Evolutionary conservation across 1,140 invertebrate genomes (phyloP).

Genomic region (Holotrichia oblita): DNA sequence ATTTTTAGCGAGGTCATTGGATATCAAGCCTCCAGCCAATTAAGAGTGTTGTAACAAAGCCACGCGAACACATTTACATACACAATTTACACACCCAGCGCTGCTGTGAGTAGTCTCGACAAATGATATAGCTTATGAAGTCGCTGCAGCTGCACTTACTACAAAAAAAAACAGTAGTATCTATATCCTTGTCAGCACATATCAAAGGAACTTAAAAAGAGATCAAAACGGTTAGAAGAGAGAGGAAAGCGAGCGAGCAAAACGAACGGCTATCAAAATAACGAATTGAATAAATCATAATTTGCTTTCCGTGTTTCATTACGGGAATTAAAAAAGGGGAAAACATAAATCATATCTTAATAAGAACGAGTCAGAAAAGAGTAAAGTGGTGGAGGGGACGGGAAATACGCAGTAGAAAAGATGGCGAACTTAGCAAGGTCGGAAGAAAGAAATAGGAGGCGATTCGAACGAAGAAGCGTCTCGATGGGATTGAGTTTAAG

Average conservation of each 20-base stretch:
- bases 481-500: slow-evolving; percentile 48
- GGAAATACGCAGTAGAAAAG: not conserved
- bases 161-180: too few species aligned
- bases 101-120: too few species aligned
- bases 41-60: too few species aligned
- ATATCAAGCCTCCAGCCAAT: too few species aligned
- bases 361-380: slow-evolving; percentile 44
- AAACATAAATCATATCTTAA: slow-evolving; percentile 54
- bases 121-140: too few species aligned
- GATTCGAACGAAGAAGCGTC: not conserved
- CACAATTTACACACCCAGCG: too few species aligned
- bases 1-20: too few species aligned
- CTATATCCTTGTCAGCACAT: too few species aligned
- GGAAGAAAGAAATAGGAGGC: not conserved
- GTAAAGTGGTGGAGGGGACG: not conserved
- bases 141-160: too few species aligned
- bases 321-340: slow-evolving; percentile 49
- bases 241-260: not conserved
- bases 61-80: too few species aligned
- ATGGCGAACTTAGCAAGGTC: not conserved
- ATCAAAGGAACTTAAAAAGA: too few species aligned
- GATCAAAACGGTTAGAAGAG: not conserved
- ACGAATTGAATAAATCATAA: slow-evolving; percentile 52
- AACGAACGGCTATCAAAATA: slow-evolving; percentile 36
- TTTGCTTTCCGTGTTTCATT: slow-evolving; percentile 53